Percentiles rank a stretch among this genome's conserved stretches.
These are phyloP conservation scores for Leptobrachium leishanense DNA, from an alignment of 2,113 vertebrate species.

Conservation along the genomic window DNA sequence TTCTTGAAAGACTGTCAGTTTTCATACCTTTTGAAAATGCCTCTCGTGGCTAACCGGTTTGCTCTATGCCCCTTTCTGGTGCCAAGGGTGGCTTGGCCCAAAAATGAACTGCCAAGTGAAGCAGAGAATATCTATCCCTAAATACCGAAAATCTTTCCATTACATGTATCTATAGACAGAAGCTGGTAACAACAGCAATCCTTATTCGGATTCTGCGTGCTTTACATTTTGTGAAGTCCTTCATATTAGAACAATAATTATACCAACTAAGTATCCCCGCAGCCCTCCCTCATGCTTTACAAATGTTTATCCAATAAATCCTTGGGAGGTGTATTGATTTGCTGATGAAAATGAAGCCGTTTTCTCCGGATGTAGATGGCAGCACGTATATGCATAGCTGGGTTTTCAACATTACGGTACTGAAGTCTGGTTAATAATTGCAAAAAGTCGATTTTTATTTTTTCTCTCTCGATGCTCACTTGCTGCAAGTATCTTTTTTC, in stretches of 20 bases:
- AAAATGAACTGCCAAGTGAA: no score
- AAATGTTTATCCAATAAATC: constrained; percentile 48
- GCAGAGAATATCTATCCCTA: no score
- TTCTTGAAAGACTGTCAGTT: no score
- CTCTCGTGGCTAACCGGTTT: no score
- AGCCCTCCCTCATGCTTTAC: constrained; percentile 32
- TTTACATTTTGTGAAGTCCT: no score
- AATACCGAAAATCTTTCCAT: no score
- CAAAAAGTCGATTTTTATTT: constrained; percentile 17
- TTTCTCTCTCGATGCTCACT: not conserved
- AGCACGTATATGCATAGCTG: constrained; percentile 39
- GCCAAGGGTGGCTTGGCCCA: no score
- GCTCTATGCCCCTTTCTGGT: no score
- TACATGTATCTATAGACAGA: not conserved
- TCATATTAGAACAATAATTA: not conserved
- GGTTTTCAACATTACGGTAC: not conserved
- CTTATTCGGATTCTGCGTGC: not conserved
- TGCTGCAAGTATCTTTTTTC: not conserved
- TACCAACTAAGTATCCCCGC: constrained; percentile 24
- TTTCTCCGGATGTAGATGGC: constrained; percentile 44
- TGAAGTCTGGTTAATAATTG: constrained; percentile 33
- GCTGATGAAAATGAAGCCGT: constrained; percentile 43
- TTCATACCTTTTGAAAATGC: no score
- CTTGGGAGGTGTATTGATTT: constrained; percentile 46
- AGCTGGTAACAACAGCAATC: not conserved